Conservation (phyloP, 2,113 vertebrate species). For the Leptobrachium ailaonicum region DNA sequence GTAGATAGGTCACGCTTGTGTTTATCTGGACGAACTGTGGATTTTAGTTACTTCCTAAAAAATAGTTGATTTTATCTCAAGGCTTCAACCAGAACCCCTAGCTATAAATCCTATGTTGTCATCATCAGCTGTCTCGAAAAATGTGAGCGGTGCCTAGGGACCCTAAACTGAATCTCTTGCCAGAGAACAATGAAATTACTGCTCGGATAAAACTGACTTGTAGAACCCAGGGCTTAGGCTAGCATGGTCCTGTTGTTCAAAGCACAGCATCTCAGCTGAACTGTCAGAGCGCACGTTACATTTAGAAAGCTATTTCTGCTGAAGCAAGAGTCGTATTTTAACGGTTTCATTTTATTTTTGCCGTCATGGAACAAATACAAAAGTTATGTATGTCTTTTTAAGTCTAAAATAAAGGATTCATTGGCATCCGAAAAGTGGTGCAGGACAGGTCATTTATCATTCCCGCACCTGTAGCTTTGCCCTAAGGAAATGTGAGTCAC, state of each 20-base stretch:
- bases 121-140: slow-evolving; percentile 38
- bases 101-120: slow-evolving; percentile 26
- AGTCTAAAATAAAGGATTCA: too few relatives aligned
- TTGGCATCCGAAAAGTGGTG: too few relatives aligned
- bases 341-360: not conserved
- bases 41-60: slow-evolving; percentile 21
- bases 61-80: slow-evolving; percentile 8
- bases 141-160: slow-evolving; percentile 20
- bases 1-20: slow-evolving; percentile 10
- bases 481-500: too few relatives aligned
- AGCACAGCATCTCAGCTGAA: slow-evolving; percentile 12
- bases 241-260: slow-evolving; percentile 5
- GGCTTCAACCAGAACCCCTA: slow-evolving; percentile 3
- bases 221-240: slow-evolving; percentile 23
- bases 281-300: slow-evolving; percentile 10
- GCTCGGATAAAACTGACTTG: slow-evolving; percentile 16
- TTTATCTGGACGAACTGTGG: not conserved
- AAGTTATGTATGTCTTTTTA: not conserved
- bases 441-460: too few relatives aligned
- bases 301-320: not conserved
- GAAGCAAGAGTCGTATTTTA: not conserved
- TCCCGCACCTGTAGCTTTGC: too few relatives aligned
- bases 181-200: slow-evolving; percentile 16
- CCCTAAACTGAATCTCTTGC: not conserved
- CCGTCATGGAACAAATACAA: not conserved